Evolutionary conservation across 2,113 vertebrate species (phyloP).

Genomic region (Otus sunia): DNA sequence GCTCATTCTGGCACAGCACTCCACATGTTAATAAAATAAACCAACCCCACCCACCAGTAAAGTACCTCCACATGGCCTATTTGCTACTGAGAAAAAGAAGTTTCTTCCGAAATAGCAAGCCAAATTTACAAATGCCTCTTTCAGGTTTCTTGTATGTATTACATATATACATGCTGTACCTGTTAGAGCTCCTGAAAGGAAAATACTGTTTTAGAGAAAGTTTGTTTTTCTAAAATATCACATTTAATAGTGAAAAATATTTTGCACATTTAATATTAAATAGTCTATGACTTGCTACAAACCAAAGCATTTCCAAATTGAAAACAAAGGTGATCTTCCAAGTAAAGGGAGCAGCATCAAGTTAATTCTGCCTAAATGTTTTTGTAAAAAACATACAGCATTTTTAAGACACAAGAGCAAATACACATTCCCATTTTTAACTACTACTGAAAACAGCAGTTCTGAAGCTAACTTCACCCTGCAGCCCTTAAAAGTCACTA

Average conservation of each 20-base stretch:
- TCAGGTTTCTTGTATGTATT: background rate
- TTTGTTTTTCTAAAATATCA: conserved; percentile 21
- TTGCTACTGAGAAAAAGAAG: background rate
- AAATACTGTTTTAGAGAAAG: background rate
- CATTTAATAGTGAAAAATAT: background rate
- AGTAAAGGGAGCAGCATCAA: background rate
- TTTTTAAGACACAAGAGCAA: background rate
- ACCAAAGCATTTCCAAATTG: background rate
- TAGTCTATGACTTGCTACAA: background rate
- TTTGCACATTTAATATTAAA: background rate
- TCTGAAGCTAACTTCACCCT: background rate
- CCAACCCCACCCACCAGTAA: background rate
- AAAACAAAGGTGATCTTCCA: background rate
- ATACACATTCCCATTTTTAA: background rate
- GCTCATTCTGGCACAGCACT: background rate
- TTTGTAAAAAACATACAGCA: background rate
- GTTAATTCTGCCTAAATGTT: background rate
- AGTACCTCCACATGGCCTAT: background rate
- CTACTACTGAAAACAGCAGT: background rate
- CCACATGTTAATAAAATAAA: background rate
- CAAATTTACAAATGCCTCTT: background rate
- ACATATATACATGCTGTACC: background rate
- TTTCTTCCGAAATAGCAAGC: background rate
- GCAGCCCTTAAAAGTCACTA: background rate
- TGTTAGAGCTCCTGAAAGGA: background rate